Percentiles rank a stretch among this genome's conserved stretches.
These are phyloP conservation scores for Thalpophila matura DNA, from an alignment of 2,888 invertebrate genomes.

Conservation along the genomic window DNA sequence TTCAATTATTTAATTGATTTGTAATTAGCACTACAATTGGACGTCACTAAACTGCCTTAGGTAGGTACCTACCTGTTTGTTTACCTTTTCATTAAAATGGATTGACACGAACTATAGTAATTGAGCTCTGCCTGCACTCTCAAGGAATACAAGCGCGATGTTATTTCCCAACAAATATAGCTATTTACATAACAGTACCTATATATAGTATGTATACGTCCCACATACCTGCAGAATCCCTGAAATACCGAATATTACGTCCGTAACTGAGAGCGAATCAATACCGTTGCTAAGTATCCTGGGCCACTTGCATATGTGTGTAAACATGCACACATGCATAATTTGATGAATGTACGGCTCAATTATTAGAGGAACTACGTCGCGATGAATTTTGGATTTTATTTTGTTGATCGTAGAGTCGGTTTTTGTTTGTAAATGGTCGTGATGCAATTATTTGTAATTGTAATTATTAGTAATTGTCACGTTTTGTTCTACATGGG, in stretches of 20 bases:
- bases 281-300: constrained; percentile 52
- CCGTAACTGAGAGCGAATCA: constrained; percentile 32
- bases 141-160: no score
- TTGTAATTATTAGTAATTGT: constrained; percentile 21
- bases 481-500: not conserved
- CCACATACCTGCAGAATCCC: constrained; percentile 36
- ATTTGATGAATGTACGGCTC: constrained; percentile 41
- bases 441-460: constrained; percentile 37
- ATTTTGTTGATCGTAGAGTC: accelerated
- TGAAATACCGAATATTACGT: constrained; percentile 37
- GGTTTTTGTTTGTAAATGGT: not conserved
- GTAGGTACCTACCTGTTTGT: no score
- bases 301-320: constrained; percentile 21
- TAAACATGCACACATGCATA: constrained; percentile 37
- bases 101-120: no score
- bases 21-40: no score
- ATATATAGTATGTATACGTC: not conserved
- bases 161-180: not conserved
- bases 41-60: no score
- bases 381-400: constrained; percentile 10
- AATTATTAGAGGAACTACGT: constrained; percentile 25
- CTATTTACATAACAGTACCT: constrained; percentile 16
- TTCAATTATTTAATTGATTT: no score
- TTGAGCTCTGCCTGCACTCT: no score
- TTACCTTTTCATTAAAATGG: no score